phyloP scores from a whole-genome alignment of 2,113 vertebrate species.

The Ciconia stormi region DNA sequence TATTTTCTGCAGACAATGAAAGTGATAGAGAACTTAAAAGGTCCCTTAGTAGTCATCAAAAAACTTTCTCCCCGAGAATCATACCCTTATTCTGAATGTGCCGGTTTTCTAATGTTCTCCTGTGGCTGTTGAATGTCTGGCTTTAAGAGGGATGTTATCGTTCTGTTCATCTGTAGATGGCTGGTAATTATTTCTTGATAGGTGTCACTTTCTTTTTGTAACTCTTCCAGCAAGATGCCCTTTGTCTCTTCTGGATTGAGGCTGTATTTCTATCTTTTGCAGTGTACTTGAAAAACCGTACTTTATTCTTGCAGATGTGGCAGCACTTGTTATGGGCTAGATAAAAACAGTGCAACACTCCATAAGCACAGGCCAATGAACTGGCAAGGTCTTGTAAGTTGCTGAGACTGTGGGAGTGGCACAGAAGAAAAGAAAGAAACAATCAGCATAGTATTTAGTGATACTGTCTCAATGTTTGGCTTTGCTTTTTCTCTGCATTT shows the following conservation, averaged over 20 bases:
- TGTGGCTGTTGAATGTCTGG: neutral
- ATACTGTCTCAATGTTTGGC: neutral
- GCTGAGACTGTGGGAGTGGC: neutral
- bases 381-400: neutral
- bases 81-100: too few species aligned
- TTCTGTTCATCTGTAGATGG: neutral
- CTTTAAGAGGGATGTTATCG: neutral
- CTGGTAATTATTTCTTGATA: neutral
- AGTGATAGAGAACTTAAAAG: neutral
- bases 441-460: neutral
- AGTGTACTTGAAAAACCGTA: neutral
- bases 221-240: neutral
- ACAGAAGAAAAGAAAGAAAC: neutral
- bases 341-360: neutral
- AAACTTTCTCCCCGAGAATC: neutral
- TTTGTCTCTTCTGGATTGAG: neutral
- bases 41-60: neutral
- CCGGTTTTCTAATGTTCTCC: neutral
- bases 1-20: neutral
- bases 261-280: neutral
- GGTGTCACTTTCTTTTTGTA: neutral
- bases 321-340: neutral
- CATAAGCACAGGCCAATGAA: neutral
- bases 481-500: neutral
- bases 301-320: neutral